Conservation (phyloP, 2,888 invertebrate genomes). For the Cephus nigrinus region DNA sequence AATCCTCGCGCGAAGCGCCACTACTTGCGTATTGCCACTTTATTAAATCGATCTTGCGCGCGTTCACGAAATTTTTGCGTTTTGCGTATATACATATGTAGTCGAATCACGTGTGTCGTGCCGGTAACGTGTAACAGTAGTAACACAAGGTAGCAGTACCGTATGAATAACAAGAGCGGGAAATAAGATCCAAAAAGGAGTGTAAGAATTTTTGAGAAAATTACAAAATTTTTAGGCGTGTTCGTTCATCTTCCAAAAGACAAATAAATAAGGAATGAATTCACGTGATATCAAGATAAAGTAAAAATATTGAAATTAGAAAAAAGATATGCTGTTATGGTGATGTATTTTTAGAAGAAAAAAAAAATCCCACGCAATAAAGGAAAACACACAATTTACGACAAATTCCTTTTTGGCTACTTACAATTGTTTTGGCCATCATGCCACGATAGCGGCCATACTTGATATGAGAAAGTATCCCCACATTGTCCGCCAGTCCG, state of each 20-base stretch:
- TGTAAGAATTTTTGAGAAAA: neutral
- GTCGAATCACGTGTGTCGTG: neutral
- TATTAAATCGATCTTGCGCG: neutral
- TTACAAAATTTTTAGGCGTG: neutral
- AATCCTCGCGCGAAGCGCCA: neutral
- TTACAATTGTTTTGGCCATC: constrained; percentile 66
- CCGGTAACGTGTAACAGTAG: neutral
- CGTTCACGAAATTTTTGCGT: neutral
- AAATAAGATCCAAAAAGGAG: neutral
- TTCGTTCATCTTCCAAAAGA: neutral
- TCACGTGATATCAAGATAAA: neutral
- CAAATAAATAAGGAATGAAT: neutral
- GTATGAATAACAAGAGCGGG: neutral
- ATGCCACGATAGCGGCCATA: constrained; percentile 66
- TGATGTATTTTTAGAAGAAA: constrained; percentile 8
- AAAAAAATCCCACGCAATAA: constrained; percentile 15
- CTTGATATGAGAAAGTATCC: constrained; percentile 67
- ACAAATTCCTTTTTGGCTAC: constrained; percentile 38
- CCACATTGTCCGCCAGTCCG: constrained; percentile 64
- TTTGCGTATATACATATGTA: neutral
- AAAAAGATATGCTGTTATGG: neutral
- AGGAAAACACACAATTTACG: neutral
- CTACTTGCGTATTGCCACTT: neutral
- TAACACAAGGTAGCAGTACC: neutral
- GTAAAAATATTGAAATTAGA: neutral